A percentile compares a stretch with the other conserved stretches of the same genome.
Conservation (phyloP, 1,140 invertebrate species). For the Cyclargus thomasi region DNA sequence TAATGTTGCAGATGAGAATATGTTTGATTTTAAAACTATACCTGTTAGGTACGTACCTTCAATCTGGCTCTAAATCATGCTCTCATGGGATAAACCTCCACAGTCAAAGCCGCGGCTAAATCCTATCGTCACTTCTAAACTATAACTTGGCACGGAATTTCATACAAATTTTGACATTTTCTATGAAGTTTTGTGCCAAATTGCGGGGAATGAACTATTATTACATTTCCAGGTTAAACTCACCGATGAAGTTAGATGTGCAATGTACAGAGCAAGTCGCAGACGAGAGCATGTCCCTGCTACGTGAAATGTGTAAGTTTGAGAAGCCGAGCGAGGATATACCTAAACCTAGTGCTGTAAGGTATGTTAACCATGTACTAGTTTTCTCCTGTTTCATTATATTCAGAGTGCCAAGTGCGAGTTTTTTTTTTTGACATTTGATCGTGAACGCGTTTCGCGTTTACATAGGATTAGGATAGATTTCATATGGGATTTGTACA, state of each 20-base stretch:
- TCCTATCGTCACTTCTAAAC: no score
- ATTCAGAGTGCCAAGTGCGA: no score
- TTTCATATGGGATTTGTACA: no score
- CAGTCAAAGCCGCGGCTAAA: no score
- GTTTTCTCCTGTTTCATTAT: neutral
- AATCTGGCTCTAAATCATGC: no score
- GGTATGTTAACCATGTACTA: neutral
- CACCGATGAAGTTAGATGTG: conserved; percentile 14
- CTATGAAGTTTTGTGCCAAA: no score
- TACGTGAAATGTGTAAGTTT: conserved; percentile 28
- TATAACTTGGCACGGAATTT: no score
- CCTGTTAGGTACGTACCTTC: neutral
- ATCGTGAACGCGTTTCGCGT: neutral
- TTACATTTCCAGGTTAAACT: conserved; percentile 16
- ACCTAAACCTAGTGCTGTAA: neutral
- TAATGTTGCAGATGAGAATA: neutral
- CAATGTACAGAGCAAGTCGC: neutral
- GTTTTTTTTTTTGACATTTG: no score
- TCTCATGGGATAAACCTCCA: no score
- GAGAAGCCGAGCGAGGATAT: conserved; percentile 22
- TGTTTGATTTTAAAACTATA: neutral
- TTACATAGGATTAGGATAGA: no score
- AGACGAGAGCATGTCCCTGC: conserved; percentile 39
- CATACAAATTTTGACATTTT: no score
- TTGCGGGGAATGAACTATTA: no score